phyloP scores from a whole-genome alignment of 2,797 vertebrate genomes.

The Clamator glandarius region DNA sequence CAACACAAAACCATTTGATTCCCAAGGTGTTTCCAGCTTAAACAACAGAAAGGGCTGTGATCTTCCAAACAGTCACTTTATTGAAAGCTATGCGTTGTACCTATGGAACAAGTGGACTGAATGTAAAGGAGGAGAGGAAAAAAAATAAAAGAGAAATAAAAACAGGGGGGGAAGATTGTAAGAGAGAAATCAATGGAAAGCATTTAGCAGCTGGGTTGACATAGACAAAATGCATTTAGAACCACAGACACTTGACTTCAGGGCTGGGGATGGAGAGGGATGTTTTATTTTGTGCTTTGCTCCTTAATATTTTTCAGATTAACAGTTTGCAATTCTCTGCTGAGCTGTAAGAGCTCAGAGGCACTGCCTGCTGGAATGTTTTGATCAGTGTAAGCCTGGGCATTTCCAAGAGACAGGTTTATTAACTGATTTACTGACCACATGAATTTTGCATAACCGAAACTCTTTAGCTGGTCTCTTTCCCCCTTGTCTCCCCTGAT shows the following conservation, averaged over 20 bases:
- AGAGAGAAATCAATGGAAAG: conserved; percentile 53
- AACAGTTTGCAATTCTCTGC: conserved; percentile 53
- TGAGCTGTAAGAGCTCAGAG: conserved; percentile 47
- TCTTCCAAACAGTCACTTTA: background rate
- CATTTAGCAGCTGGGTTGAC: conserved; percentile 59
- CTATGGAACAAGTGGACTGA: background rate
- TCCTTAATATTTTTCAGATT: conserved; percentile 67
- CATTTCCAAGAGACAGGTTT: conserved; percentile 67
- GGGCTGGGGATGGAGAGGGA: background rate
- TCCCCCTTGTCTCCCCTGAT: background rate
- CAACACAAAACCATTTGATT: background rate
- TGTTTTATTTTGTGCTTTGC: conserved; percentile 24
- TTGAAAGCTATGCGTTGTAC: background rate
- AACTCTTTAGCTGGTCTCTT: conserved; percentile 43
- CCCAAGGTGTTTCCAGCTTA: background rate
- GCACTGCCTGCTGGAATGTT: conserved; percentile 41
- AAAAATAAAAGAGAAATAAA: background rate
- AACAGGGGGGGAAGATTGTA: background rate
- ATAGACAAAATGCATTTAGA: conserved; percentile 49
- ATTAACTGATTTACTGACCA: conserved; percentile 68
- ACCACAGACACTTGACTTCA: conserved; percentile 6
- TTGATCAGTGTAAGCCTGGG: conserved; percentile 10
- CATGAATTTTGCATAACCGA: conserved; percentile 44
- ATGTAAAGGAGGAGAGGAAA: background rate
- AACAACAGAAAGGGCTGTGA: background rate